Evolutionary conservation across 1,140 invertebrate genomes (phyloP), one percentile per base, ranked within the genome.

Genomic region (Drosophila santomea): DNA sequence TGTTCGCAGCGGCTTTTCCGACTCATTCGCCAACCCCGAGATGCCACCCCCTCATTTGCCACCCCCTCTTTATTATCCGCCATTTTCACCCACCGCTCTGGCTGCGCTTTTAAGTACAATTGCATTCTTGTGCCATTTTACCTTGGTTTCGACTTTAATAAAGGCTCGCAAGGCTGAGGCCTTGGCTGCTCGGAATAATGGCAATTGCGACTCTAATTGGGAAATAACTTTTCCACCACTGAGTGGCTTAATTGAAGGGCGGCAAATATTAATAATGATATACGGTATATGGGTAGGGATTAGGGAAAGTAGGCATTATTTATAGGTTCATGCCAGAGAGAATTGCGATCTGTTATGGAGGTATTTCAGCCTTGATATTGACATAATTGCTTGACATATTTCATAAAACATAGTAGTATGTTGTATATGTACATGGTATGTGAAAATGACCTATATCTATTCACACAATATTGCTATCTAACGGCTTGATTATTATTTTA

Each of bases 71-170:
- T 51, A 61, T 74, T 74, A 74, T 74, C 41, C 61, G 60, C 67
- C 64, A 63, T 69, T 75, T 74, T 74, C 55, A 57, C 74, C 78
- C 76, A 72, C 75, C 72, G 55, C 57, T 38, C 59, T 47, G 45
- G 38, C 45, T 52, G 59, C 55, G 48, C 52, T 73, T 75, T 69
- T 71, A 78, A 78, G 50, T 67, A 81, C 73, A 83, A 79, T 72
- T 84, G 58, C 64, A 82, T 82, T 79, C 66, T 75, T 62, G 61
- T 54, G 78, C 48, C 61, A 78, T 36, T 73, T 66, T 74, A 57
- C 81, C 59, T 62, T 77, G 68, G 36, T 52, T 78, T 73, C 52
- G 59, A 66, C 75, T 86, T 86, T 66, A 88, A 86, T 86, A 83
- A 88, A 88, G 80, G 82, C 51, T 25, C 44, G 11, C 60, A 76